Evolutionary conservation across 2,888 invertebrate species (phyloP), one percentile per base, ranked within the genome.

Genomic region (Mesorhabditis spiculigera): DNA sequence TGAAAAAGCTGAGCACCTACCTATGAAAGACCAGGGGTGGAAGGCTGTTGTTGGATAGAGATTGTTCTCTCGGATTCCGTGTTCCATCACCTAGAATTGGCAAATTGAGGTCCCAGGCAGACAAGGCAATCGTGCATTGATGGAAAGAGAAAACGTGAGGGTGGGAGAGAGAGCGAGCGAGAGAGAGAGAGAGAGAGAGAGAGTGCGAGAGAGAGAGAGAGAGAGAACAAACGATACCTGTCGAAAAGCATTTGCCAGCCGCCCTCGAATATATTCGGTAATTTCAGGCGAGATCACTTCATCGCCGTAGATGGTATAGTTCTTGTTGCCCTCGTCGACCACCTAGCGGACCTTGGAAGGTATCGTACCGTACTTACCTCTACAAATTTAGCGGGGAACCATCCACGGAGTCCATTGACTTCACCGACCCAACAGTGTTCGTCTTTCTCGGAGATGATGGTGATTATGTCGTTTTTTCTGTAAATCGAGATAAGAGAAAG

Each of bases 21-120:
- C 82, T 62, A 98, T 94, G 86, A 97, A 98, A 44, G 95, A 89
- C 97, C 98, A 98, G 0, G 98, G 98, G 88, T 98, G 98, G 86
- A 94, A 94, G 4, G 94, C 92, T 4, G 95, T 94, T 73, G 77
- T 68, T n/a, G 80, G 73, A 50, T 79, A 73, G 45, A 81, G 65
- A 13, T 76, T 65, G 45, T 76, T 78, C 65, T 81, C 78, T 5
- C 83, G 71, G 5, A 85, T 78, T 3, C 85, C 85, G 66, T 85
- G 83, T 65, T 81, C 79, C 78, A 85, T 78, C 4, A 81, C 71
- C 43, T 65, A 28, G 28, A 28, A 1, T 28, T 28, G 28, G 65
- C 28, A 67, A 67, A 61, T 79, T 65, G 8, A 80, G 69, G 45
- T 66, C 67, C 28, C 28, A 28, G 28, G 28, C 28, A 28, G 28